Percentiles rank a stretch among this genome's conserved stretches.
phyloP scores from a whole-genome alignment of 2,113 vertebrate species.

The Chamaea fasciata region DNA sequence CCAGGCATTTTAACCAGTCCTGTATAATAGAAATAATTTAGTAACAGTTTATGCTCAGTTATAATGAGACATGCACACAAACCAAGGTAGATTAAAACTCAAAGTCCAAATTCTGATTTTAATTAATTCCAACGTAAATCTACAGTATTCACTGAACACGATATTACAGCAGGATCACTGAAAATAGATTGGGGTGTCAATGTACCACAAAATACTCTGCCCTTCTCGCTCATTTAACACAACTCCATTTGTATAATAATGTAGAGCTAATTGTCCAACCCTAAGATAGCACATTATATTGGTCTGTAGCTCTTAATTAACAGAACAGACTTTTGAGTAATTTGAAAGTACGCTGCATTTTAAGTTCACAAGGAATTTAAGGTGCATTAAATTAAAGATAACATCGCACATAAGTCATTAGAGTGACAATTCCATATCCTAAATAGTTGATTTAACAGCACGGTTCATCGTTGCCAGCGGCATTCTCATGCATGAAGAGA shows the following conservation, averaged over 20 bases:
- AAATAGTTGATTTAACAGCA: not conserved
- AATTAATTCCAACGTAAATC: not conserved
- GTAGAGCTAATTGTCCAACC: not conserved
- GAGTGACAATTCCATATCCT: not conserved
- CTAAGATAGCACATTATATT: not conserved
- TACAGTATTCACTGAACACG: not conserved
- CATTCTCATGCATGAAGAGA: not conserved
- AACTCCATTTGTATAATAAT: not conserved
- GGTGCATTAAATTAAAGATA: not conserved
- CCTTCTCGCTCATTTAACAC: not conserved
- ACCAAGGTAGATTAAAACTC: not conserved
- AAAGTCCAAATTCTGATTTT: not conserved
- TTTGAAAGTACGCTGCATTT: not conserved
- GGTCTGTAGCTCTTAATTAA: not conserved
- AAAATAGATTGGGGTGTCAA: not conserved
- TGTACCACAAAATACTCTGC: not conserved
- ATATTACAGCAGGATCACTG: not conserved
- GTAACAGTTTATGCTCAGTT: not conserved
- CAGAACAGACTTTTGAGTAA: not conserved
- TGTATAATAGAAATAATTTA: not conserved
- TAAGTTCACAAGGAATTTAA: not conserved
- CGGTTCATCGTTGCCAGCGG: not conserved
- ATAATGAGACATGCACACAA: not conserved
- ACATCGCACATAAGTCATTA: not conserved
- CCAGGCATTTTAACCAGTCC: not conserved